Evolutionary conservation across 2,797 vertebrate species (phyloP).

Genomic region (Eidolon dupreanum): DNA sequence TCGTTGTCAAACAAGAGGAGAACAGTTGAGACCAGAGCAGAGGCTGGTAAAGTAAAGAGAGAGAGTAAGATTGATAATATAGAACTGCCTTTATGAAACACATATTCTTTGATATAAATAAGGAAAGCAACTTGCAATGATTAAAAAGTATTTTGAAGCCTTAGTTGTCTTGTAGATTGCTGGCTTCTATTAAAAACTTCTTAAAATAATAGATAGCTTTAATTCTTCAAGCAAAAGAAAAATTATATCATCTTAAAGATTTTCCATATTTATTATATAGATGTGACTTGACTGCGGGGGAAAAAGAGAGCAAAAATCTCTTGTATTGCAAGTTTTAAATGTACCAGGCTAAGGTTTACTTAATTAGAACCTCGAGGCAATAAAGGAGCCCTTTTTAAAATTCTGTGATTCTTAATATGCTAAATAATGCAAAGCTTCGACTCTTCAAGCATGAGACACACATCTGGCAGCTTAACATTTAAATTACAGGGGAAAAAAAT

Average conservation of each 20-base stretch:
- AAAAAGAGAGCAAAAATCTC: conserved; percentile 89
- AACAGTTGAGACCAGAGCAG: background rate
- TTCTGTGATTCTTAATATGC: conserved; percentile 99
- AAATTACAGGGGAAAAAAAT: conserved; percentile 94
- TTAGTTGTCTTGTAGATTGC: conserved; percentile 92
- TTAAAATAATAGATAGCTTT: conserved; percentile 97
- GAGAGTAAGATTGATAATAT: conserved; percentile 54
- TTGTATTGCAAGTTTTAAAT: conserved; percentile 99
- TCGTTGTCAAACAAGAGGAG: conserved; percentile 54
- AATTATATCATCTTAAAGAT: conserved; percentile 93
- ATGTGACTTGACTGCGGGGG: conserved; percentile 91
- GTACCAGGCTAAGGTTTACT: conserved; percentile 99
- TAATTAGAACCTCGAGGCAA: conserved; percentile 99
- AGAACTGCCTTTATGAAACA: conserved; percentile 72
- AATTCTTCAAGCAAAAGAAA: conserved; percentile 95
- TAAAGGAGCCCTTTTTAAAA: conserved; percentile 99
- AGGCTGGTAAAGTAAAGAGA: background rate
- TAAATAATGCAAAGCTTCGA: conserved; percentile 99
- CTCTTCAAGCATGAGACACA: conserved; percentile 99
- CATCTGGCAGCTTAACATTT: conserved; percentile 99
- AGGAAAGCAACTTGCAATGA: conserved; percentile 76
- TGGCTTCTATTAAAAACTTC: conserved; percentile 96
- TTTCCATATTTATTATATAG: conserved; percentile 98
- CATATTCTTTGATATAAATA: conserved; percentile 64
- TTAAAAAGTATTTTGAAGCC: conserved; percentile 88